These are phyloP conservation scores for Drosophila mimica DNA, from an alignment of 2,888 invertebrate species.

Conservation along the genomic window DNA sequence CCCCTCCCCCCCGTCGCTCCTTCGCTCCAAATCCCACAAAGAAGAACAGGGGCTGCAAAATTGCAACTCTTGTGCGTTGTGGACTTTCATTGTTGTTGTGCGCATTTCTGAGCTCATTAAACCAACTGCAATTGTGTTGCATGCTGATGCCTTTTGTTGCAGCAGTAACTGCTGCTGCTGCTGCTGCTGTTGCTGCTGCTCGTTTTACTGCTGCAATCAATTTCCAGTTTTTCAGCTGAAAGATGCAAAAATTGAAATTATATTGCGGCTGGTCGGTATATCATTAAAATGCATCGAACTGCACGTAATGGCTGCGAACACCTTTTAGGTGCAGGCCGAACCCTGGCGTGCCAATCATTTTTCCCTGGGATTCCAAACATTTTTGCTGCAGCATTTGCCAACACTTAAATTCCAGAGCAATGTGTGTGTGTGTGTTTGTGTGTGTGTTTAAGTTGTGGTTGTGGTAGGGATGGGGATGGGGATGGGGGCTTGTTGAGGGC, in stretches of 20 bases:
- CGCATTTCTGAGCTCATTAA: conserved; percentile 78
- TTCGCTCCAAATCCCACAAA: neutral
- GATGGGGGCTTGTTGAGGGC: neutral
- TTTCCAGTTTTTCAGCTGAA: conserved; percentile 72
- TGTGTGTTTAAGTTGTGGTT: conserved; percentile 17
- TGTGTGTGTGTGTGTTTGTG: conserved; percentile 20
- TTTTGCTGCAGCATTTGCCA: conserved; percentile 34
- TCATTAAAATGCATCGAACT: conserved; percentile 75
- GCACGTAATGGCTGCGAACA: conserved; percentile 61
- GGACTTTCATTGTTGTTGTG: conserved; percentile 71
- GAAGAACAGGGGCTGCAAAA: conserved; percentile 34
- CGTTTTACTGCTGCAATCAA: conserved; percentile 58
- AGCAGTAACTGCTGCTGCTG: conserved; percentile 14
- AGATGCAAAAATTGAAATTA: conserved; percentile 77
- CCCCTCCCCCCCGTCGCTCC: neutral
- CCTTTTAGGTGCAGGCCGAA: conserved; percentile 35
- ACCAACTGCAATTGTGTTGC: conserved; percentile 73
- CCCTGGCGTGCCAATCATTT: conserved; percentile 47
- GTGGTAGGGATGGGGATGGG: neutral
- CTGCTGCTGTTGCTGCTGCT: conserved; percentile 19
- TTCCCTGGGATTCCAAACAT: conserved; percentile 55
- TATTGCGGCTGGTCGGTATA: conserved; percentile 63
- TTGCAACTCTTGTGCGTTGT: conserved; percentile 43
- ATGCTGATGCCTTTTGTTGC: conserved; percentile 42
- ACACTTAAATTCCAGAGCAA: conserved; percentile 27